Base-by-base conservation (phyloP, 2,797 vertebrate species). In the Ceryle rudis region DNA sequence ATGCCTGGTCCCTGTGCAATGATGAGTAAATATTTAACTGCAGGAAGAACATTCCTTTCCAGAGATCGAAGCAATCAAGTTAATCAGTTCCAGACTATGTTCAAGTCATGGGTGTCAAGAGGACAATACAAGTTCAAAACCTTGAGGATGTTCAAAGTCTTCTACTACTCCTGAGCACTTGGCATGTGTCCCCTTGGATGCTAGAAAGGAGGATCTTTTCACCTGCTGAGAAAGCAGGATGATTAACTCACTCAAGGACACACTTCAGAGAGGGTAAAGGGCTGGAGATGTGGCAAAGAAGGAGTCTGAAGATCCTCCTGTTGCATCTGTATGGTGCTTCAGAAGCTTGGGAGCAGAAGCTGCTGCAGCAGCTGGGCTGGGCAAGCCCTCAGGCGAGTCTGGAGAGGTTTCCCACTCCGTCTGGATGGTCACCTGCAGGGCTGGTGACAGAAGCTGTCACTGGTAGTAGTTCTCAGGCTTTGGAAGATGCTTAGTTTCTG, bases 1-100 rank as follows among this genome's bases (percentile, higher is more conserved):
- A 86, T 52, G 46, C 92, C 85, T 93, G 65, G 83, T 95, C 91
- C 29, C 16, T 64, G 78, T 3, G 20, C 73, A 93, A n/a, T 14
- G 51, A 64, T 54, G 58, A 87, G 97, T 96, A 93, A 97, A 97
- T 97, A 92, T 97, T 97, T 97, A 97, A 97, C 96, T 69, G 33
- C 39, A 81, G 46, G 72, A 89, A 94, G 96, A 95, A 97, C 96
- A 94, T 97, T 97, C 69, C 31, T 82, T 97, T 93, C 81, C 72
- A 89, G 79, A 93, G 91, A 89, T 14, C 6, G 55, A 96, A 91
- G 86, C n/a, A 61, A 42, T 29, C 1, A 11, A 51, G 96, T 97
- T 97, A 97, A 97, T 97, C 89, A 97, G 94, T 97, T 92, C 78
- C 86, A 97, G 69, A 69, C 26, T 65, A 29, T 39, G 78, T 75